Percentiles rank a stretch among this genome's conserved stretches.
phyloP scores from a whole-genome alignment of 2,888 invertebrate genomes.

The Merodon equestris region DNA sequence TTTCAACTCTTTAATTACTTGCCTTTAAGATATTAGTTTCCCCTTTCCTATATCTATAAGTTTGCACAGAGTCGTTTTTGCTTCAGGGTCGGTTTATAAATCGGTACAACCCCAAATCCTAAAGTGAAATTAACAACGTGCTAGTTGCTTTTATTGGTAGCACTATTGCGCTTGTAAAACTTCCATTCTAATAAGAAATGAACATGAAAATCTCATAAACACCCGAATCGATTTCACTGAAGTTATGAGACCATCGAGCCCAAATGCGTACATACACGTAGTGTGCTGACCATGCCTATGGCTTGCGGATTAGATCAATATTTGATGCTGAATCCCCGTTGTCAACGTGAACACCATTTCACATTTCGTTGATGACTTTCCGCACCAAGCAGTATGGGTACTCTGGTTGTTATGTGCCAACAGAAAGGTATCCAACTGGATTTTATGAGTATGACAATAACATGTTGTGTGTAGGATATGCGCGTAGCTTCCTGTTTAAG shows the following conservation, averaged over 20 bases:
- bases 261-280: slow-evolving; percentile 18
- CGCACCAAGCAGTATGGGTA: slow-evolving; percentile 17
- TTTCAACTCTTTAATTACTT: neutral
- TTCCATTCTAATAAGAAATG: slow-evolving; percentile 13
- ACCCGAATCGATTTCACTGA: slow-evolving; percentile 61
- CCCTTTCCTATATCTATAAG: neutral
- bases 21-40: neutral
- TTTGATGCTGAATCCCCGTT: slow-evolving; percentile 59
- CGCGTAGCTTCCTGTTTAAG: slow-evolving; percentile 24
- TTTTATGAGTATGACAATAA: slow-evolving; percentile 48
- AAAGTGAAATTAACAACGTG: too few species aligned
- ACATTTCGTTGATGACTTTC: slow-evolving; percentile 55
- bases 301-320: slow-evolving; percentile 61
- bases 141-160: neutral
- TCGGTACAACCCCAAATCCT: too few species aligned
- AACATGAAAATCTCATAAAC: slow-evolving; percentile 63
- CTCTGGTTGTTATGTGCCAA: slow-evolving; percentile 25
- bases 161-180: neutral
- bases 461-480: slow-evolving; percentile 33
- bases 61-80: neutral
- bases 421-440: slow-evolving; percentile 55
- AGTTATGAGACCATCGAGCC: slow-evolving; percentile 15
- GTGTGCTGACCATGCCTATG: slow-evolving; percentile 27
- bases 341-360: slow-evolving; percentile 50
- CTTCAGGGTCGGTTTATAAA: neutral